Base-by-base conservation (phyloP, 2,113 vertebrate genomes). In the Gorsachius goisagi region DNA sequence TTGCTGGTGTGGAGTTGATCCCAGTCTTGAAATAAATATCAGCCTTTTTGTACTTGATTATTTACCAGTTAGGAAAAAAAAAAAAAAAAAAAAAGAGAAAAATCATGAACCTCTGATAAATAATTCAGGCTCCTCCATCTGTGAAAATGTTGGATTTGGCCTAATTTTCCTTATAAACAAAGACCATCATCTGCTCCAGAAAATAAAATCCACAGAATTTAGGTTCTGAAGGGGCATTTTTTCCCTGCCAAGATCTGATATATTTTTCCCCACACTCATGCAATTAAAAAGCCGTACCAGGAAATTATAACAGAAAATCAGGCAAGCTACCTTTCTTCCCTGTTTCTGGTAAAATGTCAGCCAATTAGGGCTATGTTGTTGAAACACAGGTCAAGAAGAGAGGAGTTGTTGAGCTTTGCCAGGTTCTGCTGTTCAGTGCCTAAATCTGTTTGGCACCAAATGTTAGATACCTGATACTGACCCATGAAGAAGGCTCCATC, bases 111-210 rank as follows among this genome's bases (percentile, higher is more conserved):
- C 63, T 97, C 97, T 98, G 92, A 98, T 98, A 98, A 98, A 98
- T 98, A 98, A 98, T 98, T 98, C 98, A 98, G 96, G 56, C 96
- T 96, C 85, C 95, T 98, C 97, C 98, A 98, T 98, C 98, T 98
- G 98, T 98, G 97, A 97, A 97, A 98, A 98, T 97, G 97, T 98
- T 98, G 93, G 87, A 97, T 98, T 98, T 98, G 98, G 98, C 98
- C 97, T 98, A 98, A 97, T 98, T 98, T 98, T 97, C 87, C 93
- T 95, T 97, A 97, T 98, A 98, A 98, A 98, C 97, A 98, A 97
- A 98, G 97, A 97, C 96, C 87, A 96, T 98, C 96, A 97, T 96
- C 97, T 98, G 97, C 91, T 98, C 91, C 93, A 95, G 93, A 97
- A 97, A 95, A 97, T 93, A 91, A 95, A 96, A 95, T 93, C 92